A percentile compares a stretch with the other conserved stretches of the same genome.
phyloP scores from a whole-genome alignment of 1,140 invertebrate species.

The Anadara kagoshimensis region DNA sequence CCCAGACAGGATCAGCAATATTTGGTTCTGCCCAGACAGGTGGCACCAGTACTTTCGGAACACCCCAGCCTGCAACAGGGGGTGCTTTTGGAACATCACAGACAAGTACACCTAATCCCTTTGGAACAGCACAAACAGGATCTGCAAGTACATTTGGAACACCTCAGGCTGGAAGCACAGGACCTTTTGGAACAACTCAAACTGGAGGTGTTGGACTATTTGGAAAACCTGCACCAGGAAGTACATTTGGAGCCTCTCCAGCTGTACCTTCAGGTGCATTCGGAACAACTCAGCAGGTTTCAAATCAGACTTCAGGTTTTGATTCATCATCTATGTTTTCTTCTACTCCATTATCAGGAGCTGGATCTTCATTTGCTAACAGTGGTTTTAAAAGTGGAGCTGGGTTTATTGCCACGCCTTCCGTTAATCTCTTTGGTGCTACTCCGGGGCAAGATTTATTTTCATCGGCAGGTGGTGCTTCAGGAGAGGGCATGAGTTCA shows the following conservation, averaged over 20 bases:
- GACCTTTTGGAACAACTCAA: too few species aligned
- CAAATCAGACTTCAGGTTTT: not conserved
- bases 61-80: too few species aligned
- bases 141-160: too few species aligned
- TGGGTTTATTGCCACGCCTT: not conserved
- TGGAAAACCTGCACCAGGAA: slow-evolving; percentile 9
- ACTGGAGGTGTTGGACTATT: not conserved
- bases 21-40: too few species aligned
- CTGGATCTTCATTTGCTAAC: not conserved
- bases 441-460: slow-evolving; percentile 6
- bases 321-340: not conserved
- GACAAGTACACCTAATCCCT: too few species aligned
- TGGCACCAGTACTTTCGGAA: too few species aligned
- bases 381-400: not conserved
- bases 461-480: not conserved
- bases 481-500: not conserved
- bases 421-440: slow-evolving; percentile 23
- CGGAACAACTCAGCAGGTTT: too few species aligned
- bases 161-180: too few species aligned
- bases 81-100: too few species aligned
- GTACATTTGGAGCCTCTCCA: not conserved
- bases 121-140: too few species aligned
- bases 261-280: not conserved
- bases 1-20: too few species aligned
- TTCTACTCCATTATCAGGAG: slow-evolving; percentile 6